Conservation (phyloP, 2,888 invertebrate genomes). For the Tetragonula carbonaria region DNA sequence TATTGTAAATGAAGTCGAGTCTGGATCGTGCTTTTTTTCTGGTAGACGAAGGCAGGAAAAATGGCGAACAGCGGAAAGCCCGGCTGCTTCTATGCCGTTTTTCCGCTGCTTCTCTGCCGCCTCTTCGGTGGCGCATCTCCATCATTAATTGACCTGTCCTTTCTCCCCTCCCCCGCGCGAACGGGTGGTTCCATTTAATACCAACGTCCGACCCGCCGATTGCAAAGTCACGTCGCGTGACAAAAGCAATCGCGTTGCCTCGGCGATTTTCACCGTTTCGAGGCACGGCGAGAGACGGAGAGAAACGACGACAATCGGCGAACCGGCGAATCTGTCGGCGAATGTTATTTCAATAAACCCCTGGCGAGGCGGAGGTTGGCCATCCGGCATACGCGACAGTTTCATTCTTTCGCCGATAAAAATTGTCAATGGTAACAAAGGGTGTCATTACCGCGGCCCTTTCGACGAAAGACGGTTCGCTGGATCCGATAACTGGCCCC, state of each 20-base stretch:
- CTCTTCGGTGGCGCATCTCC: conserved; percentile 2
- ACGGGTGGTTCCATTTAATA: conserved; percentile 43
- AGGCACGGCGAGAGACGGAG: neutral
- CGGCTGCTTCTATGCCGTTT: neutral
- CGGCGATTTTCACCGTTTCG: neutral
- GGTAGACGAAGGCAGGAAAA: conserved; percentile 9
- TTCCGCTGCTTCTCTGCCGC: neutral
- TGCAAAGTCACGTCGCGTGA: conserved; percentile 45
- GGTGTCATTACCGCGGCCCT: conserved; percentile 8
- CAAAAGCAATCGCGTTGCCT: conserved; percentile 23
- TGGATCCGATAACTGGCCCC: conserved; percentile 27
- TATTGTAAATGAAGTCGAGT: conserved; percentile 54
- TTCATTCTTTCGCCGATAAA: conserved; percentile 40
- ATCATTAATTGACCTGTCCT: conserved; percentile 57
- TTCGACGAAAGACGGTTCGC: conserved; percentile 24
- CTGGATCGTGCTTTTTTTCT: conserved; percentile 18
- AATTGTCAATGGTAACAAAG: conserved; percentile 52
- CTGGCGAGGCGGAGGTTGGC: neutral
- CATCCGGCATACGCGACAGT: conserved; percentile 27
- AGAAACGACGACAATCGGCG: no score
- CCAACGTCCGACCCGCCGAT: conserved; percentile 31
- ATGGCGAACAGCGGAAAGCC: conserved; percentile 15
- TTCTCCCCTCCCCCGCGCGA: neutral
- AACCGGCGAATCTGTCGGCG: neutral
- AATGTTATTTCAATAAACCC: conserved; percentile 54